phyloP scores from a whole-genome alignment of 1,140 invertebrate genomes.

The Phenacoccus solenopsis region DNA sequence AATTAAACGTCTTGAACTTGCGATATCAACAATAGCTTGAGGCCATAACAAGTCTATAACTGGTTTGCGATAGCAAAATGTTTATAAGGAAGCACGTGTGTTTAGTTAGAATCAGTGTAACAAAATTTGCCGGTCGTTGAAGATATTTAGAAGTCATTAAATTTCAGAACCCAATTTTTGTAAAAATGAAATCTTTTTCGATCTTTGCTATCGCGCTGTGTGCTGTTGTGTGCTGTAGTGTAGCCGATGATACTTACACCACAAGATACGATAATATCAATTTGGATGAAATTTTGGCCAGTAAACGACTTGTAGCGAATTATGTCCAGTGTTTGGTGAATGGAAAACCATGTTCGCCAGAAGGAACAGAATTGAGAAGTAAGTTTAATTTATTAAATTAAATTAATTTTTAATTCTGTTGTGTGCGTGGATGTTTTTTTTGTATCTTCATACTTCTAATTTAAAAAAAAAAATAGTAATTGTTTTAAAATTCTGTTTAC shows the following conservation, averaged over 20 bases:
- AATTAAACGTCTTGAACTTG: background rate
- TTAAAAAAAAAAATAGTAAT: too few species aligned
- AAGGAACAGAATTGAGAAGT: slow-evolving; percentile 40
- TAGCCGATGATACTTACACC: slow-evolving; percentile 31
- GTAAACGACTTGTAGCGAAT: slow-evolving; percentile 36
- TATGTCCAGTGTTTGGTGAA: slow-evolving; percentile 42
- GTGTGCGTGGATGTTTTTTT: too few species aligned
- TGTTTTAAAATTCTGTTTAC: too few species aligned
- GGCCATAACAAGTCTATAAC: background rate
- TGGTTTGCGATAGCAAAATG: background rate
- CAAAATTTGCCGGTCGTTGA: background rate
- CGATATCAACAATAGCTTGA: background rate
- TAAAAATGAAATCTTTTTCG: background rate
- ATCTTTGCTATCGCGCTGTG: background rate
- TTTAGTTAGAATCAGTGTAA: background rate
- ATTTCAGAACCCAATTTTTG: background rate
- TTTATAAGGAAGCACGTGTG: background rate
- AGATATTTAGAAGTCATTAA: background rate
- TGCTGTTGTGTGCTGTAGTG: background rate
- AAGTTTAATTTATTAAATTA: too few species aligned
- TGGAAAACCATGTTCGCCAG: slow-evolving; percentile 39
- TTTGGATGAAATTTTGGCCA: slow-evolving; percentile 37
- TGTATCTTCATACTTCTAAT: too few species aligned
- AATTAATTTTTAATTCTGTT: too few species aligned
- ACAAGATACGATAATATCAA: slow-evolving; percentile 42